These are phyloP conservation scores for Athalia rosae DNA, from an alignment of 2,888 invertebrate species.

Conservation along the genomic window DNA sequence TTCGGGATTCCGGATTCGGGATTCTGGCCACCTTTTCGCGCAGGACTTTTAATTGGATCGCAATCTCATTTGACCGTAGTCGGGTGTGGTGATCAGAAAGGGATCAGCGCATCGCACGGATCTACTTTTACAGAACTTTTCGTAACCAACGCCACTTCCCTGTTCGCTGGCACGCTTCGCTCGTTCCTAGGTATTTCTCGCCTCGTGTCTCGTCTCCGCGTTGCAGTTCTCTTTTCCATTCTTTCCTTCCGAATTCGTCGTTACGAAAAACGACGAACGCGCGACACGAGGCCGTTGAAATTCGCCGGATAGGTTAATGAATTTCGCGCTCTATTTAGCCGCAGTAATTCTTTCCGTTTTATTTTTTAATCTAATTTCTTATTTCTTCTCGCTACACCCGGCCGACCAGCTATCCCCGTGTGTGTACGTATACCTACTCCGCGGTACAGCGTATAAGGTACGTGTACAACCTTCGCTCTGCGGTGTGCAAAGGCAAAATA, in stretches of 20 bases:
- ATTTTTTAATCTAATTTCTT: neutral
- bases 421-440: neutral
- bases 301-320: neutral
- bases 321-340: neutral
- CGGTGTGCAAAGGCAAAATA: slow-evolving; percentile 51
- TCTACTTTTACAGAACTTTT: too few relatives aligned
- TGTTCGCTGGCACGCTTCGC: too few relatives aligned
- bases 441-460: slow-evolving; percentile 48
- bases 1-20: slow-evolving; percentile 3
- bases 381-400: neutral
- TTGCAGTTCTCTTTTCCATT: too few relatives aligned
- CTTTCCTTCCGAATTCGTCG: too few relatives aligned
- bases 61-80: slow-evolving; percentile 51
- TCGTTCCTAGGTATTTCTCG: too few relatives aligned
- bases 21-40: neutral
- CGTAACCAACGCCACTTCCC: too few relatives aligned
- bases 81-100: slow-evolving; percentile 9
- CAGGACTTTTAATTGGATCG: slow-evolving; percentile 56
- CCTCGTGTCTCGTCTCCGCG: too few relatives aligned
- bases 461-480: slow-evolving; percentile 50
- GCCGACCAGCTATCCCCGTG: neutral
- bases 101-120: neutral
- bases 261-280: too few relatives aligned
- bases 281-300: too few relatives aligned
- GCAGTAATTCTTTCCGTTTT: neutral